Evolutionary conservation across 1,140 invertebrate genomes (phyloP).

Genomic region (Pogonus chalceus): DNA sequence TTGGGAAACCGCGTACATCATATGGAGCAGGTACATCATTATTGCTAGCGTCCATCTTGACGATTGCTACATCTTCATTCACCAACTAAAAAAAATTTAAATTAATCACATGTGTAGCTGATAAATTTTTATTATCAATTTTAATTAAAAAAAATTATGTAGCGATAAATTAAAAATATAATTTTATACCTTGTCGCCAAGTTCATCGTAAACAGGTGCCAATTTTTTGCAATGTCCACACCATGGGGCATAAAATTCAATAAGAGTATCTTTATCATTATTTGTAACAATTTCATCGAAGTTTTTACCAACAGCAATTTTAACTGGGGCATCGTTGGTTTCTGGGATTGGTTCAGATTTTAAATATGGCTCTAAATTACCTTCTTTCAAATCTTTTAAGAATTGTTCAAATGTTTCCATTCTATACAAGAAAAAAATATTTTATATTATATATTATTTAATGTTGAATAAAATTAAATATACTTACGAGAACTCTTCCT

Average conservation of each 20-base stretch:
- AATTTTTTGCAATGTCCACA: conserved; percentile 98
- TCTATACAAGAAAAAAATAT: conserved; percentile 36
- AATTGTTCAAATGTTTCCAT: conserved; percentile 84
- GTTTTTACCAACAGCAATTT: conserved; percentile 91
- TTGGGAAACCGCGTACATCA: conserved; percentile 95
- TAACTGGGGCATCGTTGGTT: conserved; percentile 73
- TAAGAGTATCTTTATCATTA: conserved; percentile 83
- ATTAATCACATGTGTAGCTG: background rate
- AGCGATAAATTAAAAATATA: conserved; percentile 11
- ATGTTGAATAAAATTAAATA: background rate
- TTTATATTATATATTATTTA: background rate
- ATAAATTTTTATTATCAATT: too few species aligned
- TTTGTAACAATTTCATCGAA: conserved; percentile 92
- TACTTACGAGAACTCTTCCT: conserved; percentile 76
- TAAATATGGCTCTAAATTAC: conserved; percentile 80
- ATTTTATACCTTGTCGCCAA: conserved; percentile 86
- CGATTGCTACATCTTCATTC: conserved; percentile 83
- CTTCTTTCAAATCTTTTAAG: conserved; percentile 72
- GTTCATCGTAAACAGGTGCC: conserved; percentile 85
- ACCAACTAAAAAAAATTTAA: conserved; percentile 47
- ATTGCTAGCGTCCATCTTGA: conserved; percentile 97
- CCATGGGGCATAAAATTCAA: conserved; percentile 99
- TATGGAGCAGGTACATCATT: conserved; percentile 93
- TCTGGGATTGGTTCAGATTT: conserved; percentile 93
- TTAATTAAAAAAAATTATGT: conserved; percentile 13